A percentile compares a stretch with the other conserved stretches of the same genome.
These are phyloP conservation scores for Fragum whitleyi DNA, from an alignment of 2,888 invertebrate genomes.

Conservation along the genomic window DNA sequence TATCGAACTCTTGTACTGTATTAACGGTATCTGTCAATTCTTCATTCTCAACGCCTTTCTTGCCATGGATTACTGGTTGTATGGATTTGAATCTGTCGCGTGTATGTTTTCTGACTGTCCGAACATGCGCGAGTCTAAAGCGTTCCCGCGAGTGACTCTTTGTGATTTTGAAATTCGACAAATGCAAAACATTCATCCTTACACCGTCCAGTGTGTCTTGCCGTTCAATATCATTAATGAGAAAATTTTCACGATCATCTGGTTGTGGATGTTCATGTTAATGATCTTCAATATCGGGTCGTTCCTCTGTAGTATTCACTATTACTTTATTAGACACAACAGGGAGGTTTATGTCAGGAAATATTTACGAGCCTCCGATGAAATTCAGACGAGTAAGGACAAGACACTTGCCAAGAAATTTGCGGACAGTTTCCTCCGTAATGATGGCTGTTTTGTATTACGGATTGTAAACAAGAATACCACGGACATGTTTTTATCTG, in stretches of 20 bases:
- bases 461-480: slow-evolving; percentile 69
- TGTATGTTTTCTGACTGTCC: slow-evolving; percentile 47
- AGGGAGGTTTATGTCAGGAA: slow-evolving; percentile 59
- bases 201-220: slow-evolving; percentile 70
- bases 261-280: slow-evolving; percentile 71
- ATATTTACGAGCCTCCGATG: slow-evolving; percentile 56
- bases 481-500: slow-evolving; percentile 64
- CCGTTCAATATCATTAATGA: slow-evolving; percentile 73
- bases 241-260: slow-evolving; percentile 70
- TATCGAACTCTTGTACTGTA: slow-evolving; percentile 63
- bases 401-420: slow-evolving; percentile 65
- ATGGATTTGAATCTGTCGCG: slow-evolving; percentile 64
- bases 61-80: slow-evolving; percentile 59
- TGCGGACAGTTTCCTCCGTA: slow-evolving; percentile 65
- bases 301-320: slow-evolving; percentile 41
- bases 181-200: slow-evolving; percentile 64
- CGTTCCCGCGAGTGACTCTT: slow-evolving; percentile 73
- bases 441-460: slow-evolving; percentile 70
- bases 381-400: slow-evolving; percentile 56
- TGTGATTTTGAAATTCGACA: slow-evolving; percentile 72
- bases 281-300: slow-evolving; percentile 51
- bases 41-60: slow-evolving; percentile 70
- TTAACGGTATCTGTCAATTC: slow-evolving; percentile 68
- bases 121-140: slow-evolving; percentile 52
- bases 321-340: slow-evolving; percentile 55